Evolutionary conservation across 2,797 vertebrate genomes (phyloP).

Genomic region (Mionectes olivaceus): DNA sequence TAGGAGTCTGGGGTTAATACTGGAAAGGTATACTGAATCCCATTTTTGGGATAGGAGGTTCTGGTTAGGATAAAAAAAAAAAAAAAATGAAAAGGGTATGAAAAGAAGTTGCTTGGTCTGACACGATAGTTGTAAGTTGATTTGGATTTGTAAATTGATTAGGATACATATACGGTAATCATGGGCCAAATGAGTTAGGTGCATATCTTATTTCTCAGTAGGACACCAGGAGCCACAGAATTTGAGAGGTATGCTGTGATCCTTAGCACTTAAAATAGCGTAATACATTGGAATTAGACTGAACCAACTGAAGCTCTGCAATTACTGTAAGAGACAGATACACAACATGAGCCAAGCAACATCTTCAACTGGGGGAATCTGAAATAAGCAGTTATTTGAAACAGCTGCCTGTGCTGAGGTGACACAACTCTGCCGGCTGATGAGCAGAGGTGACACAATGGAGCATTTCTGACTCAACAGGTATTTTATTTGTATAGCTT

Average conservation of each 20-base stretch:
- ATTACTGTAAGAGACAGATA: background rate
- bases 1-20: background rate
- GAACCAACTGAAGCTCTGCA: background rate
- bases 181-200: background rate
- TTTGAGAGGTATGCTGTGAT: background rate
- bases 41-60: background rate
- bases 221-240: background rate
- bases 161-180: background rate
- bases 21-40: background rate
- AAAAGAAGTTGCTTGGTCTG: constrained; percentile 22
- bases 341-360: background rate
- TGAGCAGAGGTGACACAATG: background rate
- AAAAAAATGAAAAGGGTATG: background rate
- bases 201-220: background rate
- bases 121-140: background rate
- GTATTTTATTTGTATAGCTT: background rate
- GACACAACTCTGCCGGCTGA: background rate
- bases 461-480: background rate
- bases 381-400: background rate
- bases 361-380: background rate
- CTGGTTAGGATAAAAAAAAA: background rate
- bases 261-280: background rate
- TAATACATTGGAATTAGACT: background rate
- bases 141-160: background rate
- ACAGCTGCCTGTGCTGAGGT: background rate